These are phyloP conservation scores for Hapalemur alaotrensis DNA, from an alignment of 2,797 vertebrate genomes.

Conservation along the genomic window DNA sequence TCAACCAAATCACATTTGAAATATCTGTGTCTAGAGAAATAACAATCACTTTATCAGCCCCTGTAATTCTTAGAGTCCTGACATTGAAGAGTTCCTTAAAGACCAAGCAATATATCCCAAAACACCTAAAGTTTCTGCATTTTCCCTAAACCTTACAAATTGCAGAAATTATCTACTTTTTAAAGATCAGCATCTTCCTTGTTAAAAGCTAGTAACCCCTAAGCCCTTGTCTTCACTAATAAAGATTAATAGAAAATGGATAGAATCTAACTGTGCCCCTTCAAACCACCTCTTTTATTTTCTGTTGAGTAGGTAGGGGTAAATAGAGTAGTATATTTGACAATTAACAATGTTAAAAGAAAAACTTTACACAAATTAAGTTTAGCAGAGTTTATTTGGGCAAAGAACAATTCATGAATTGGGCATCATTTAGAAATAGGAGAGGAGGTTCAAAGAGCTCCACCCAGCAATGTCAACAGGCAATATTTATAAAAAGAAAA, in stretches of 20 bases:
- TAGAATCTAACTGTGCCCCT: background rate
- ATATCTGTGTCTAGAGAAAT: constrained; percentile 65
- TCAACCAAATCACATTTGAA: constrained; percentile 66
- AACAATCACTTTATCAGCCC: constrained; percentile 37
- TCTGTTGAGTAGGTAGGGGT: background rate
- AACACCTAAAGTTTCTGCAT: constrained; percentile 14
- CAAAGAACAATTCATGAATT: background rate
- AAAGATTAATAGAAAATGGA: constrained; percentile 47
- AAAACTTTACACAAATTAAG: background rate
- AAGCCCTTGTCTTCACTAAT: constrained; percentile 54
- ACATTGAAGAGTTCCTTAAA: constrained; percentile 51
- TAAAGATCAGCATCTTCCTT: constrained; percentile 43
- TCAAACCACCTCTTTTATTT: constrained; percentile 20
- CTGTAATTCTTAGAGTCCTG: constrained; percentile 38
- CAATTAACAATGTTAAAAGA: background rate
- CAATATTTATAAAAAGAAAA: background rate
- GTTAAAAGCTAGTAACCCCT: constrained; percentile 38
- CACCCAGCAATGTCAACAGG: background rate
- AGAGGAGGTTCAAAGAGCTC: background rate
- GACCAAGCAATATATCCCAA: constrained; percentile 20
- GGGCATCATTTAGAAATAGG: background rate
- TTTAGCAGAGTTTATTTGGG: background rate
- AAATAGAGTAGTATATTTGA: background rate
- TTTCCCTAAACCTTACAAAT: constrained; percentile 47
- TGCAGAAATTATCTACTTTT: constrained; percentile 33